Evolutionary conservation across 2,797 vertebrate species (phyloP).

Genomic region (Hemitrygon akajei): DNA sequence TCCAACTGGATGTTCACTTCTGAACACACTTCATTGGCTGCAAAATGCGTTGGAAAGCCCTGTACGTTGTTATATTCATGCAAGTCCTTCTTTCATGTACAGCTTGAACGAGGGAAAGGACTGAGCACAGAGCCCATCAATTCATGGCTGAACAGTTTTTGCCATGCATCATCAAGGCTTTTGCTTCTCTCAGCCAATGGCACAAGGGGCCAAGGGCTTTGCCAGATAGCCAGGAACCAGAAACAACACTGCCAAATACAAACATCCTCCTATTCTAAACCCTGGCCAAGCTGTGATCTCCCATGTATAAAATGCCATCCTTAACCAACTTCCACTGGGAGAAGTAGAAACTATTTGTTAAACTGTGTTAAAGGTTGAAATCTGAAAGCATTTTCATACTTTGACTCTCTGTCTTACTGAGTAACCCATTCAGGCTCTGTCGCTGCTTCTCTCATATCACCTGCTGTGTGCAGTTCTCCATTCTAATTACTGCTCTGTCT

Average conservation of each 20-base stretch:
- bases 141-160: not conserved
- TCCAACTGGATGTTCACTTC: too few relatives aligned
- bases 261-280: not conserved
- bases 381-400: not conserved
- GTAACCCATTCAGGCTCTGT: not conserved
- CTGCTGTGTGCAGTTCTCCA: too few relatives aligned
- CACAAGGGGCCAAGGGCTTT: not conserved
- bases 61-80: not conserved
- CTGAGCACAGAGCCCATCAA: not conserved
- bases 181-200: too few relatives aligned
- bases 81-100: not conserved
- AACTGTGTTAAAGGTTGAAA: not conserved
- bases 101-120: not conserved
- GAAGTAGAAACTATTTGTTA: not conserved
- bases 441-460: not conserved
- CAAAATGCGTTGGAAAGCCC: not conserved
- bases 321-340: not conserved
- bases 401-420: not conserved
- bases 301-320: not conserved
- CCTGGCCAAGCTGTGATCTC: not conserved
- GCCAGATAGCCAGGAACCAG: too few relatives aligned
- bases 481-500: not conserved
- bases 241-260: not conserved
- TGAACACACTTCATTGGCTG: not conserved
- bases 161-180: not conserved